Evolutionary conservation across 92 coral and sea anemone genomes (phyloP).

Genomic region (Bergia sp.): DNA sequence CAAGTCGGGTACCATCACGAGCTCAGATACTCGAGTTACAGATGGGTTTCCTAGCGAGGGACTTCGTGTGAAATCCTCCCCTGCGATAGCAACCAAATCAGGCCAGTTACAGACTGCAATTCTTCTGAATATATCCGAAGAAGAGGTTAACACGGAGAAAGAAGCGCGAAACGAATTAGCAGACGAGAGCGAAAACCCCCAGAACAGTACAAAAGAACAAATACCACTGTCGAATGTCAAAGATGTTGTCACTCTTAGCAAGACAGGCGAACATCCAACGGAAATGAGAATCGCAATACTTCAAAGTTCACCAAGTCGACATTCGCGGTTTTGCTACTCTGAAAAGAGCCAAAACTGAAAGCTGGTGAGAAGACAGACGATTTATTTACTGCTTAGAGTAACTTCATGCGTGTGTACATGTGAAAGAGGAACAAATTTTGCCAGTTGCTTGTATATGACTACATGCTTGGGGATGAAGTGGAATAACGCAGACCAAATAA

Average conservation of each 20-base stretch:
- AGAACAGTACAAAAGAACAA: conserved; percentile 5
- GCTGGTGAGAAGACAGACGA: background rate
- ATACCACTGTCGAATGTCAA: background rate
- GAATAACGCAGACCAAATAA: too few species aligned
- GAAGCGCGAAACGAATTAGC: background rate
- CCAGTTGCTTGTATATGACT: background rate
- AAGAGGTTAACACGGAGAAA: background rate
- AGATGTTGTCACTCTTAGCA: background rate
- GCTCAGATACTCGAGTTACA: conserved; percentile 68
- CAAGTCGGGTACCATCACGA: conserved; percentile 68
- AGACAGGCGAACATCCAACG: background rate
- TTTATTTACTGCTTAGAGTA: background rate
- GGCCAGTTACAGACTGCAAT: conserved; percentile 4
- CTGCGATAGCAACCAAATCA: conserved; percentile 4
- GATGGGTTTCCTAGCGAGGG: conserved; percentile 58
- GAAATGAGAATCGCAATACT: conserved; percentile 18
- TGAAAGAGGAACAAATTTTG: too few species aligned
- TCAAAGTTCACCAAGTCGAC: conserved; percentile 20
- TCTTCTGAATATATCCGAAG: conserved; percentile 35
- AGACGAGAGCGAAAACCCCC: background rate
- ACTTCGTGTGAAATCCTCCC: conserved; percentile 18
- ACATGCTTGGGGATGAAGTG: too few species aligned
- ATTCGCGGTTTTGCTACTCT: conserved; percentile 4
- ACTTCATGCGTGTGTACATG: background rate
- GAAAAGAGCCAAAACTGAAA: background rate